A percentile compares a stretch with the other conserved stretches of the same genome.
phyloP scores from a whole-genome alignment of 2,797 vertebrate genomes.

The Antrozous pallidus region DNA sequence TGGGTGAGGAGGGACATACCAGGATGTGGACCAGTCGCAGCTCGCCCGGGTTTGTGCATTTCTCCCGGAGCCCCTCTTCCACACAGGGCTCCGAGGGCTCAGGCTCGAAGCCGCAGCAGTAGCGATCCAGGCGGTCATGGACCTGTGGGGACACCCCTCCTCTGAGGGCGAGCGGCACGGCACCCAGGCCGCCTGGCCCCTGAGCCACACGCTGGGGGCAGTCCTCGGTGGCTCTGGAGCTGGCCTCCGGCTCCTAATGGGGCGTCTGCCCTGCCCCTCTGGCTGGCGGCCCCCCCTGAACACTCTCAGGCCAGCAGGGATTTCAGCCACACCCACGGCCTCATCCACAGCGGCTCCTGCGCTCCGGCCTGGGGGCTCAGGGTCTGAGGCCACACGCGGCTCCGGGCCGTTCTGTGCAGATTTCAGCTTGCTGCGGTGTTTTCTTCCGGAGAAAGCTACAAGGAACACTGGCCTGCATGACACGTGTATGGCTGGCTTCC shows the following conservation, averaged over 20 bases:
- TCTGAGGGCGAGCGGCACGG: not conserved
- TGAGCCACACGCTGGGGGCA: fast-evolving
- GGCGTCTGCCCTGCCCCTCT: not conserved
- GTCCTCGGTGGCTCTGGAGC: not conserved
- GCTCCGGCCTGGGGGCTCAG: not conserved
- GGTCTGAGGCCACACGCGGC: not conserved
- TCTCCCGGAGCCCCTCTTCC: conserved; percentile 90
- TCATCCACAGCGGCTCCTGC: not conserved
- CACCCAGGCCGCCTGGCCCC: not conserved
- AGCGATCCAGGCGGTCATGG: conserved; percentile 94
- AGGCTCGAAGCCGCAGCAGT: conserved; percentile 94
- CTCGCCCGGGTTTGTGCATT: conserved; percentile 87
- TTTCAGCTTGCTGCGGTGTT: not conserved
- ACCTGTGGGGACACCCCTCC: conserved; percentile 82
- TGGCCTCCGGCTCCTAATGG: not conserved
- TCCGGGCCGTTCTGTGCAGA: not conserved
- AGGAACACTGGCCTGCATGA: not conserved
- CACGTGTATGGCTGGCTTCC: fast-evolving
- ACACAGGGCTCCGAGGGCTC: conserved; percentile 89
- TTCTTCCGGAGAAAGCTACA: not conserved
- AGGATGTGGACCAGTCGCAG: conserved; percentile 94
- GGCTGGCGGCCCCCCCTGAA: not conserved
- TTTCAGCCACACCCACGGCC: not conserved
- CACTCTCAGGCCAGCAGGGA: not conserved
- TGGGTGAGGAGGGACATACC: conserved; percentile 79